A percentile compares a stretch with the other conserved stretches of the same genome.
phyloP scores from a whole-genome alignment of 2,888 invertebrate genomes.

The Catocala fraxini region DNA sequence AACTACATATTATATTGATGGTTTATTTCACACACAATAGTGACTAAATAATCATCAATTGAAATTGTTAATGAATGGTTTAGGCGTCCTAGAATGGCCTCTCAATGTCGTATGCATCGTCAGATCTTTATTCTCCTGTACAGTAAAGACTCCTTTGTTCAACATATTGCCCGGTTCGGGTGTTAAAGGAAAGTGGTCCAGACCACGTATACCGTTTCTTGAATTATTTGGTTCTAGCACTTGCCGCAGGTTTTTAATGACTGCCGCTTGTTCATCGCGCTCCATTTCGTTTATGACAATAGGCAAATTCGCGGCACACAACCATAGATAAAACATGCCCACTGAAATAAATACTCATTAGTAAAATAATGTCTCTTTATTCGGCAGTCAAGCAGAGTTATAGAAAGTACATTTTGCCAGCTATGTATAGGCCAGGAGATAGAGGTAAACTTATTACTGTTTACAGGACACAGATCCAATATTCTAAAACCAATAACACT shows the following conservation, averaged over 20 bases:
- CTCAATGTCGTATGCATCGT: conserved; percentile 11
- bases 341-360: conserved; percentile 58
- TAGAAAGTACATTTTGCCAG: no score
- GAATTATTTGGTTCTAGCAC: conserved; percentile 61
- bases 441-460: no score
- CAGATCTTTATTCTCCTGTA: conserved; percentile 18
- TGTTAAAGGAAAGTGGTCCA: conserved; percentile 47
- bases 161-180: conserved; percentile 25
- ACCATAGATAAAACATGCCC: conserved; percentile 81
- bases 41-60: background rate
- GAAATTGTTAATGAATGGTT: conserved; percentile 25
- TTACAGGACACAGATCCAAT: no score
- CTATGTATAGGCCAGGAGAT: no score
- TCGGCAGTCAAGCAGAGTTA: no score
- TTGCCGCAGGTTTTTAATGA: conserved; percentile 68
- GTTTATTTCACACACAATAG: no score
- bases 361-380: background rate
- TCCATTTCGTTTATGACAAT: conserved; percentile 78
- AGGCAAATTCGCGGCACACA: conserved; percentile 77
- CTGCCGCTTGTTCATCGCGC: conserved; percentile 72
- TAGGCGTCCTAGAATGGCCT: conserved; percentile 21
- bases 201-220: conserved; percentile 27
- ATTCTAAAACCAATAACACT: no score
- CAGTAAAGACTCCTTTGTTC: conserved; percentile 41
- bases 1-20: no score